These are phyloP conservation scores for Perca fluviatilis DNA, from an alignment of 2,113 vertebrate species.

Conservation along the genomic window DNA sequence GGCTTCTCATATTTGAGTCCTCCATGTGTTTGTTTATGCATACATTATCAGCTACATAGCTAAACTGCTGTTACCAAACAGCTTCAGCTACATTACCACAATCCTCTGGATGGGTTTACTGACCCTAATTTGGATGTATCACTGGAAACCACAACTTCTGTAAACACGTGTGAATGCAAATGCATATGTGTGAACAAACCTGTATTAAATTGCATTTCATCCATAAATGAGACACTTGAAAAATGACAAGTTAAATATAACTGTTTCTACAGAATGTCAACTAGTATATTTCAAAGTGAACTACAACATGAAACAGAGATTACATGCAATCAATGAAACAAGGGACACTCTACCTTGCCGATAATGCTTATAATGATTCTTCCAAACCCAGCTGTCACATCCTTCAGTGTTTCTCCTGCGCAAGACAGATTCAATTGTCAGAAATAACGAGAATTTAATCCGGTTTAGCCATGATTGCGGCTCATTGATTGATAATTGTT, in stretches of 20 bases:
- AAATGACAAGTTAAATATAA: too few species aligned
- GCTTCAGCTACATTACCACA: background rate
- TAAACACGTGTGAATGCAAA: too few species aligned
- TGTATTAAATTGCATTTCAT: background rate
- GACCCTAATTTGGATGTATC: background rate
- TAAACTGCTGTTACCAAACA: background rate
- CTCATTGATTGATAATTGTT: conserved; percentile 69
- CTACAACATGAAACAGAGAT: background rate
- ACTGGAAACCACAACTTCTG: background rate
- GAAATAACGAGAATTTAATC: conserved; percentile 38
- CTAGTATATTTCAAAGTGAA: background rate
- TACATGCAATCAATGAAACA: background rate
- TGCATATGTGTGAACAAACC: background rate
- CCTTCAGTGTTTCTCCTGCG: background rate
- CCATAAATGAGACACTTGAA: background rate
- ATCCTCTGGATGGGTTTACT: background rate
- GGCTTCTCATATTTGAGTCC: too few species aligned
- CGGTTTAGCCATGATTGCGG: conserved; percentile 36
- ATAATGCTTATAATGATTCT: background rate
- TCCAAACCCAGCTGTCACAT: conserved; percentile 32
- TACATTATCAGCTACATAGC: background rate
- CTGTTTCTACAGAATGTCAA: background rate
- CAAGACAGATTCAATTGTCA: conserved; percentile 33
- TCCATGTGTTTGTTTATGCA: background rate
- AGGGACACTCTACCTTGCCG: background rate